Evolutionary conservation across 2,888 invertebrate genomes (phyloP).

Genomic region (Melanotus villosus): DNA sequence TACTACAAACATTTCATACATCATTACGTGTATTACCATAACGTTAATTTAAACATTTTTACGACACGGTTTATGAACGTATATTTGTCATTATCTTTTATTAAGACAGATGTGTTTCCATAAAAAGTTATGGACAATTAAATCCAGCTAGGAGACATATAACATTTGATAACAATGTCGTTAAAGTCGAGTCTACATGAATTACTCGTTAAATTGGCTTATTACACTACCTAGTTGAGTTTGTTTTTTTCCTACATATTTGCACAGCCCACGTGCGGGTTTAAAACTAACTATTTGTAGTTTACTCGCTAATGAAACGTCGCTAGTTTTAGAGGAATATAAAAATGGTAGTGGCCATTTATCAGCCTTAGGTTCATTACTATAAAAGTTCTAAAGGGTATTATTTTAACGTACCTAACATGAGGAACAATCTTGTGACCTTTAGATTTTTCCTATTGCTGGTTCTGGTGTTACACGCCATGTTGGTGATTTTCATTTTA

Average conservation of each 20-base stretch:
- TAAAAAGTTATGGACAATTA: slow-evolving; percentile 37
- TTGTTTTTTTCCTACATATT: neutral
- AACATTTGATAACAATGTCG: slow-evolving; percentile 32
- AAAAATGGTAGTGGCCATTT: neutral
- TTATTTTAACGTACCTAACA: no score
- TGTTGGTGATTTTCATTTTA: no score
- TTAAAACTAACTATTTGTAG: neutral
- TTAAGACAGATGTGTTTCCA: slow-evolving; percentile 34
- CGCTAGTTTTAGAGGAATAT: neutral
- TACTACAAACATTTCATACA: slow-evolving; percentile 15
- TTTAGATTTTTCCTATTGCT: no score
- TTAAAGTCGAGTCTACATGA: slow-evolving; percentile 29
- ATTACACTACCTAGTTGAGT: slow-evolving; percentile 10
- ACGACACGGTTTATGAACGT: slow-evolving; percentile 16
- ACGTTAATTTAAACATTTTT: slow-evolving; percentile 27
- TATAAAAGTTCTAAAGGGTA: no score
- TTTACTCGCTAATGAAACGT: neutral
- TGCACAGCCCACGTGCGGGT: neutral
- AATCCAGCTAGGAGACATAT: slow-evolving; percentile 22
- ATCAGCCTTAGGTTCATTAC: no score
- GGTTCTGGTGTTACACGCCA: neutral
- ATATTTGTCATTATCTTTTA: slow-evolving; percentile 33
- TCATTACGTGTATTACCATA: slow-evolving; percentile 25
- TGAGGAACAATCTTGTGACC: no score
- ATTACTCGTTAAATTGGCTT: slow-evolving; percentile 24